Percentiles rank a stretch among this genome's conserved stretches.
Conservation (phyloP, 1,140 invertebrate species). For the Drosophila nigrodunni region DNA sequence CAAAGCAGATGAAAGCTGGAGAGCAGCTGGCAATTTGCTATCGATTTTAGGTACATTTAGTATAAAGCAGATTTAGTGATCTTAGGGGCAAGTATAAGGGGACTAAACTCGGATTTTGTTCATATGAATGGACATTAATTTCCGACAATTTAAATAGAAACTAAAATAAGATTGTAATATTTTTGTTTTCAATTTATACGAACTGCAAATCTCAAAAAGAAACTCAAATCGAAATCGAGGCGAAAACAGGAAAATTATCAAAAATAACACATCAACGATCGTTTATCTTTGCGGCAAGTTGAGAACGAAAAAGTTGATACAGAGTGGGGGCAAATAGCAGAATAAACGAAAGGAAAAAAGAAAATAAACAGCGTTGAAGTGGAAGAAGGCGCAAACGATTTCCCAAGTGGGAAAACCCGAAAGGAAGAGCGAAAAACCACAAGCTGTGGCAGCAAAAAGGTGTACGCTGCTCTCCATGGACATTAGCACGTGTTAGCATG, state of each 20-base stretch:
- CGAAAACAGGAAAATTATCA: constrained; percentile 37
- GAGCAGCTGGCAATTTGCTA: too few relatives aligned
- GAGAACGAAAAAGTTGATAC: background rate
- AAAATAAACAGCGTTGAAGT: background rate
- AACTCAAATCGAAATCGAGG: constrained; percentile 5
- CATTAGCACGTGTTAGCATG: constrained; percentile 48
- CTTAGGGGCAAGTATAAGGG: too few relatives aligned
- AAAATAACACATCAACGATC: constrained; percentile 60
- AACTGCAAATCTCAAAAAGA: too few relatives aligned
- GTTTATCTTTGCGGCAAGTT: constrained; percentile 44
- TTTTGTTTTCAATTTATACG: too few relatives aligned
- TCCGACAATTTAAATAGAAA: too few relatives aligned
- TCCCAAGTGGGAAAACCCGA: constrained; percentile 38
- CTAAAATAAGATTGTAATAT: too few relatives aligned
- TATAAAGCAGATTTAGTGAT: too few relatives aligned
- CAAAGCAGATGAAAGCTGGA: background rate
- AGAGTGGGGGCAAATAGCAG: constrained; percentile 7
- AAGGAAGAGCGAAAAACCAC: constrained; percentile 54
- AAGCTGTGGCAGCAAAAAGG: constrained; percentile 55
- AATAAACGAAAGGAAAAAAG: constrained; percentile 2
- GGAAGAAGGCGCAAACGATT: constrained; percentile 22
- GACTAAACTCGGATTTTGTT: too few relatives aligned
- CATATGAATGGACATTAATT: too few relatives aligned
- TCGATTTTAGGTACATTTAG: too few relatives aligned
- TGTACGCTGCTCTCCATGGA: constrained; percentile 61